Conservation (phyloP, 2,888 invertebrate species). For the Rotaria magnacalcarata region DNA sequence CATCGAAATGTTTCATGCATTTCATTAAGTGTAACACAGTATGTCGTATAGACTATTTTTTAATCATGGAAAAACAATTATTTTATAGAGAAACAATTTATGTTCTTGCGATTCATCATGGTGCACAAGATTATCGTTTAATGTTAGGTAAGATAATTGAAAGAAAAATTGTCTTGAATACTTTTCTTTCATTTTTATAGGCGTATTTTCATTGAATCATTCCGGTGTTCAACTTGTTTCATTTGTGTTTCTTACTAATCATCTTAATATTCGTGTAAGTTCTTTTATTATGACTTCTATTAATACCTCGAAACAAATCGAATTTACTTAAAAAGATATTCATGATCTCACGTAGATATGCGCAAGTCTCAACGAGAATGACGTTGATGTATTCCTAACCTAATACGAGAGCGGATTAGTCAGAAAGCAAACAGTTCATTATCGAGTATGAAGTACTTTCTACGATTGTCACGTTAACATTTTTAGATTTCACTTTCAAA, state of each 20-base stretch:
- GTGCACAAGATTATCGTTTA: constrained; percentile 3
- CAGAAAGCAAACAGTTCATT: too few relatives aligned
- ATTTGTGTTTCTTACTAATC: background rate
- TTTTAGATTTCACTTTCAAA: too few relatives aligned
- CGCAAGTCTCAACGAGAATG: too few relatives aligned
- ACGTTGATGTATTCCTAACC: too few relatives aligned
- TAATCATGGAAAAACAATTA: too few relatives aligned
- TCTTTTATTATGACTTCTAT: too few relatives aligned
- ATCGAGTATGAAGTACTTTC: too few relatives aligned
- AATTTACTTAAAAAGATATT: too few relatives aligned
- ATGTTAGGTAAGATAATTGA: background rate
- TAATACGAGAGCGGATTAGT: too few relatives aligned
- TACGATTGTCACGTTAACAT: too few relatives aligned
- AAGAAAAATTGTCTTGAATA: background rate
- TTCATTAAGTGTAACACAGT: constrained; percentile 28
- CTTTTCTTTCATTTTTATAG: background rate
- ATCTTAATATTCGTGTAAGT: constrained; percentile 23
- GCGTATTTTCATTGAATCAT: constrained; percentile 22
- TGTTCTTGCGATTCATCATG: constrained; percentile 14
- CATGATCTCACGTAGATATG: too few relatives aligned
- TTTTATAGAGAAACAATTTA: constrained; percentile 27
- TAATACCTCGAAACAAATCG: too few relatives aligned
- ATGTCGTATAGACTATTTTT: background rate
- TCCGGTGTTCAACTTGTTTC: background rate
- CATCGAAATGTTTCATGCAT: constrained; percentile 4